Percentiles rank a stretch among this genome's conserved stretches.
phyloP scores from a whole-genome alignment of 1,140 invertebrate species.

The Caenorhabditis briggsae region DNA sequence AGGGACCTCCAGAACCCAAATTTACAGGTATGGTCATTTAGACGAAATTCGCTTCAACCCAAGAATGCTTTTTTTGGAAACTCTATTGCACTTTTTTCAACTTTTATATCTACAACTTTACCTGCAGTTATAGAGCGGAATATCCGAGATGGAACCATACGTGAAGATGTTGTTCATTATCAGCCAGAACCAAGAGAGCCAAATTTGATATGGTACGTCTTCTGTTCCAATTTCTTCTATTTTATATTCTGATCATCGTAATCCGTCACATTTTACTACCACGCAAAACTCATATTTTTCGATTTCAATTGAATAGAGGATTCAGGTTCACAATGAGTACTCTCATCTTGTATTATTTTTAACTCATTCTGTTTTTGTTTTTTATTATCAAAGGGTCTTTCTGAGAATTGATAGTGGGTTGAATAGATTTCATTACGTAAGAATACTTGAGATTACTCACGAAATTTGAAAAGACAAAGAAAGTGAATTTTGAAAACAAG shows the following conservation, averaged over 20 bases:
- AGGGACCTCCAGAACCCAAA: no score
- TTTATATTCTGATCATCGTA: no score
- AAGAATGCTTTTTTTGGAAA: not conserved
- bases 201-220: not conserved
- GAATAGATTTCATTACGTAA: not conserved
- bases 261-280: not conserved
- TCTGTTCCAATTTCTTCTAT: not conserved
- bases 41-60: no score
- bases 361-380: no score
- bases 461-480: not conserved
- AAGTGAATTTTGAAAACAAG: not conserved
- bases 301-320: not conserved
- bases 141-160: not conserved
- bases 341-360: not conserved
- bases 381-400: no score
- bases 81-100: not conserved
- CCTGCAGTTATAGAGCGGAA: conserved; percentile 34
- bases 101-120: not conserved
- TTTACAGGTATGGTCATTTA: no score
- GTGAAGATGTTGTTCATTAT: conserved; percentile 13
- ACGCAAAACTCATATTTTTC: not conserved
- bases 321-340: conserved; percentile 1
- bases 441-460: not conserved
- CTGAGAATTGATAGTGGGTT: no score
- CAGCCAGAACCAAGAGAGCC: not conserved